These are phyloP conservation scores for Trichogramma evanescens DNA, from an alignment of 2,888 invertebrate species.

Conservation along the genomic window DNA sequence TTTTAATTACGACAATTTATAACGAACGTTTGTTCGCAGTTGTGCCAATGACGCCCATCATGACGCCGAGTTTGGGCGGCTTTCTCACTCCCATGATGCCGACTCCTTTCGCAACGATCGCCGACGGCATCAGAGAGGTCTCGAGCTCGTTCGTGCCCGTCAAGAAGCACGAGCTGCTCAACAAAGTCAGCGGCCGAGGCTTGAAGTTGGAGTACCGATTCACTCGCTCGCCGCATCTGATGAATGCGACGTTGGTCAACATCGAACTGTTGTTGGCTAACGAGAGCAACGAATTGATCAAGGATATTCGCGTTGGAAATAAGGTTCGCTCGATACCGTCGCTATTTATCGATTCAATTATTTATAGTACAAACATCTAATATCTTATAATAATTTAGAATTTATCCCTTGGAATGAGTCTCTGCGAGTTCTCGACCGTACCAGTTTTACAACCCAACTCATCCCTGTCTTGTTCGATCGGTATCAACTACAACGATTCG, in stretches of 20 bases:
- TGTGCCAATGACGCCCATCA: slow-evolving; percentile 62
- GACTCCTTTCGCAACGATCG: slow-evolving; percentile 14
- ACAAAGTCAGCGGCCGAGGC: slow-evolving; percentile 67
- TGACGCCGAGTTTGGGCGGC: slow-evolving; percentile 78
- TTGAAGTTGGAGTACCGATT: slow-evolving; percentile 62
- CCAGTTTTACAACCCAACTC: slow-evolving; percentile 58
- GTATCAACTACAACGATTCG: slow-evolving; percentile 89
- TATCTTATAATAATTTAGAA: slow-evolving; percentile 44
- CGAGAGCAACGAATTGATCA: slow-evolving; percentile 58
- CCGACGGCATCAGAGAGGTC: slow-evolving; percentile 48
- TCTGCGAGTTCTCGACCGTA: slow-evolving; percentile 70
- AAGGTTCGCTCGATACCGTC: slow-evolving; percentile 53
- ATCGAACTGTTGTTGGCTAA: slow-evolving; percentile 76
- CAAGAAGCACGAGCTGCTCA: slow-evolving; percentile 59
- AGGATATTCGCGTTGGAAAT: slow-evolving; percentile 62
- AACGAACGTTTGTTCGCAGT: slow-evolving; percentile 38
- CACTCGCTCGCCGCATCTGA: slow-evolving; percentile 73
- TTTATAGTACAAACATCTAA: neutral
- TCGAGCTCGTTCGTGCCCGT: slow-evolving; percentile 57
- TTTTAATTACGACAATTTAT: neutral
- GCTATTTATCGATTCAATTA: slow-evolving; percentile 1
- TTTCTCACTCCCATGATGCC: slow-evolving; percentile 60
- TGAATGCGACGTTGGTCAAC: slow-evolving; percentile 73
- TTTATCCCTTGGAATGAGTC: slow-evolving; percentile 63
- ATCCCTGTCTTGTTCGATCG: slow-evolving; percentile 63